phyloP scores from a whole-genome alignment of 2,888 invertebrate species.

The Folsomia candida region DNA sequence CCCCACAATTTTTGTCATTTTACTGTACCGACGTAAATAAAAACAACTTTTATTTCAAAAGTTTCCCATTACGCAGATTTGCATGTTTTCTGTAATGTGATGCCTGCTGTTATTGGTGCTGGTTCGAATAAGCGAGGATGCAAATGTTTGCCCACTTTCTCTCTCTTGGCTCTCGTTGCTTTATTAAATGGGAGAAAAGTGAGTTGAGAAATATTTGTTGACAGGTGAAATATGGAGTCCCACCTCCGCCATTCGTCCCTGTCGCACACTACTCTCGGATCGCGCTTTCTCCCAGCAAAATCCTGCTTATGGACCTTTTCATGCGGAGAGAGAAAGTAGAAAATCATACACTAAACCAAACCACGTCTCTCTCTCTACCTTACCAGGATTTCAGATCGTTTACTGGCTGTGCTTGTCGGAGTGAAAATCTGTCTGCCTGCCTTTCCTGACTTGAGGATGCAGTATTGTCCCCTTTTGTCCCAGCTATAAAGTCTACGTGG shows the following conservation, averaged over 20 bases:
- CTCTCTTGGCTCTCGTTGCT: background rate
- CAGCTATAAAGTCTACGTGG: too few relatives aligned
- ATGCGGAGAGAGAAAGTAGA: background rate
- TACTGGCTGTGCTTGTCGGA: too few relatives aligned
- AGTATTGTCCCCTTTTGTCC: too few relatives aligned
- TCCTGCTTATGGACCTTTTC: background rate
- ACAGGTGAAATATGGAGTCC: constrained; percentile 12
- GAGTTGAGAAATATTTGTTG: background rate
- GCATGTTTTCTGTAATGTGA: background rate
- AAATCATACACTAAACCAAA: background rate
- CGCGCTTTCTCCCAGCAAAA: too few relatives aligned
- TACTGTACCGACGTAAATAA: too few relatives aligned
- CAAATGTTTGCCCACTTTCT: background rate
- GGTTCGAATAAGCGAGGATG: background rate
- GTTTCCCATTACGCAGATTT: background rate
- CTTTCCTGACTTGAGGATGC: too few relatives aligned
- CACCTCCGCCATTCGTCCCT: background rate
- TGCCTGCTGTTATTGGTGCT: background rate
- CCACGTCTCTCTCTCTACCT: too few relatives aligned
- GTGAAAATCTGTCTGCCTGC: too few relatives aligned
- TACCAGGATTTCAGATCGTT: too few relatives aligned
- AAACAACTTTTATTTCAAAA: too few relatives aligned
- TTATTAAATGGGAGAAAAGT: background rate
- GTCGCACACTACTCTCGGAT: too few relatives aligned
- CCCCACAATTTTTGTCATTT: too few relatives aligned